A percentile compares a stretch with the other conserved stretches of the same genome.
phyloP scores from a whole-genome alignment of 92 coral and sea anemone genomes.

The Pocillopora meandrina region DNA sequence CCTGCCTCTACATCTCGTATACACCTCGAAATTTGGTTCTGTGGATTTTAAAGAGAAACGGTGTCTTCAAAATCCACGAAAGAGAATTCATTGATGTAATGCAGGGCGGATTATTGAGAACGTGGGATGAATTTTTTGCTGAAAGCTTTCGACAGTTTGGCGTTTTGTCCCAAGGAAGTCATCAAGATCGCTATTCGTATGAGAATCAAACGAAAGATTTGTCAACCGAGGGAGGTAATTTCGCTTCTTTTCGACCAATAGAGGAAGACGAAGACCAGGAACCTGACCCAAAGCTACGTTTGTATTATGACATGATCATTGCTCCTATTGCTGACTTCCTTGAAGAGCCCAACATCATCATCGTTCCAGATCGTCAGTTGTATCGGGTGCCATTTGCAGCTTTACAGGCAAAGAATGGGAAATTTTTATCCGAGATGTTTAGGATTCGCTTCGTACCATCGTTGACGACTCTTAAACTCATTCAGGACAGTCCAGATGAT shows the following conservation, averaged over 20 bases:
- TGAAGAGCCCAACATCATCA: not conserved
- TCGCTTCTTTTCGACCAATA: not conserved
- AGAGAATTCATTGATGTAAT: not conserved
- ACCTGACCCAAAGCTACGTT: not conserved
- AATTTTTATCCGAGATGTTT: not conserved
- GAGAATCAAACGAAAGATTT: not conserved
- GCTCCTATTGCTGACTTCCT: not conserved
- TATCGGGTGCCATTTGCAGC: conserved; percentile 28
- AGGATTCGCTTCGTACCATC: conserved; percentile 23
- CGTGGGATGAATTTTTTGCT: not conserved
- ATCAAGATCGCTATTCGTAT: not conserved
- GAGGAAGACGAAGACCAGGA: not conserved
- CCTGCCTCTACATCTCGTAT: not conserved
- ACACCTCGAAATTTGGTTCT: not conserved
- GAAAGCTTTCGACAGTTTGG: conserved; percentile 1
- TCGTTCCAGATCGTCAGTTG: conserved; percentile 9
- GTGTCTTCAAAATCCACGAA: not conserved
- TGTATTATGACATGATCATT: not conserved
- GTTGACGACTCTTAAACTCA: conserved; percentile 21
- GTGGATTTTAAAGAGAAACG: conserved; percentile 1
- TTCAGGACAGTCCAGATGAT: conserved; percentile 13
- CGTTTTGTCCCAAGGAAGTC: not conserved
- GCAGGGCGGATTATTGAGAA: not conserved
- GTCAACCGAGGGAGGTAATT: not conserved
- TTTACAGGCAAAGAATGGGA: not conserved